Evolutionary conservation across 2,797 vertebrate species (phyloP), one percentile per base, ranked within the genome.

Genomic region (Cynopterus sphinx): DNA sequence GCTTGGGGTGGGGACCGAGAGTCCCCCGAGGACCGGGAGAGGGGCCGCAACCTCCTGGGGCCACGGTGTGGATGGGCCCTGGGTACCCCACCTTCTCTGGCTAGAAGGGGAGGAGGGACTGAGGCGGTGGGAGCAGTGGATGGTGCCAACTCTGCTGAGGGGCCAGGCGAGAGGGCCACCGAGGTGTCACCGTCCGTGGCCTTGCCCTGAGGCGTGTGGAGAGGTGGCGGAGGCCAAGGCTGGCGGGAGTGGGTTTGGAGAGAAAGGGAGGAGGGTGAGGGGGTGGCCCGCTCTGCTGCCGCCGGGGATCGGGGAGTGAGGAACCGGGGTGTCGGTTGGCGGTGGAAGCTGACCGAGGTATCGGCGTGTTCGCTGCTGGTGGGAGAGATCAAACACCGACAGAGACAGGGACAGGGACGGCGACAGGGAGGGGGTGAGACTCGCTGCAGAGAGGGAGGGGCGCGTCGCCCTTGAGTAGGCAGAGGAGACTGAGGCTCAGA

Each of bases 401-500:
- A 21, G 71, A 74, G n/a, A 51, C 39, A 2, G 1, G 41, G 41
- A 41, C 6, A 41, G 6, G 9, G 46, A 46, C 43, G 13, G 43
- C 11, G 43, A 46, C 10, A 43, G 43, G 43, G 43, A 43, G 43
- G 43, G 68, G 86, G 70, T 41, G 55, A 89, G 70, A 61, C n/a
- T 24, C 21, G 43, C 24, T 31, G 39, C 33, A 33, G 33, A 33
- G 33, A 33, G 43, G 43, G 46, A 4, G 46, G 0, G 46, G 75
- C 68, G 24, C 16, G 24, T 17, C 5, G 12, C 12, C 41, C 49
- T 21, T 39, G 90, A 74, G 33, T 57, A 79, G 75, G 82, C 3
- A 92, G 49, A 78, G 59, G 75, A 83, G 55, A 83, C 51, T 0
- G 24, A 73, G n/a, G 57, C 49, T 93, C 78, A 31, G 74, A 81